Evolutionary conservation across 2,797 vertebrate genomes (phyloP).

Genomic region (Malacoraja senta): DNA sequence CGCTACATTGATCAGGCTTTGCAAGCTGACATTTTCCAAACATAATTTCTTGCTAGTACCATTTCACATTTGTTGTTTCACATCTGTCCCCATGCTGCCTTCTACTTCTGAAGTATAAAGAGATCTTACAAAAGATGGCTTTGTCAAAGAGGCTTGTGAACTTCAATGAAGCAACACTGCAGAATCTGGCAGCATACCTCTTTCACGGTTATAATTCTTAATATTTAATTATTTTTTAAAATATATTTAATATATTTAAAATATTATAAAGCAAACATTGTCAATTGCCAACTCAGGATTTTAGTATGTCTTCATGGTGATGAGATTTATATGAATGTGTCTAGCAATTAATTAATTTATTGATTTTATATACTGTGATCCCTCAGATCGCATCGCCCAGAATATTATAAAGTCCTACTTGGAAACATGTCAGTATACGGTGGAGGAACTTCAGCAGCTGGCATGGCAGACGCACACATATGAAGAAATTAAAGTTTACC

Average conservation of each 20-base stretch:
- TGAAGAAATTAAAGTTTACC: constrained; percentile 95
- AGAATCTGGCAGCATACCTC: not conserved
- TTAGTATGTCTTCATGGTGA: not conserved
- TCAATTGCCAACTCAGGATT: not conserved
- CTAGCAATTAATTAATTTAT: not conserved
- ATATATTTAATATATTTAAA: not conserved
- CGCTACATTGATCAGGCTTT: not conserved
- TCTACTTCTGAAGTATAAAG: not conserved
- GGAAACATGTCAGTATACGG: constrained; percentile 97
- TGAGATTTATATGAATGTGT: not conserved
- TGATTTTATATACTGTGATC: constrained; percentile 18
- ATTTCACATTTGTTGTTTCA: not conserved
- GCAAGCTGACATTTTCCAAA: not conserved
- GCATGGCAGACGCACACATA: constrained; percentile 98
- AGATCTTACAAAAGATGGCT: not conserved
- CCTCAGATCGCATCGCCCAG: constrained; percentile 90
- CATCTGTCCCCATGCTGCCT: not conserved
- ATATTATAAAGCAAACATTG: not conserved
- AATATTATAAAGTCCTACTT: constrained; percentile 98
- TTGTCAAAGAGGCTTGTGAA: not conserved
- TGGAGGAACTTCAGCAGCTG: constrained; percentile 93
- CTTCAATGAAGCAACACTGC: not conserved
- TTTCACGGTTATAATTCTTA: not conserved
- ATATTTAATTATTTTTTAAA: no score
- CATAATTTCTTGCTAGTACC: not conserved